These are phyloP conservation scores for Vanessa cardui DNA, from an alignment of 2,888 invertebrate species.

Conservation along the genomic window DNA sequence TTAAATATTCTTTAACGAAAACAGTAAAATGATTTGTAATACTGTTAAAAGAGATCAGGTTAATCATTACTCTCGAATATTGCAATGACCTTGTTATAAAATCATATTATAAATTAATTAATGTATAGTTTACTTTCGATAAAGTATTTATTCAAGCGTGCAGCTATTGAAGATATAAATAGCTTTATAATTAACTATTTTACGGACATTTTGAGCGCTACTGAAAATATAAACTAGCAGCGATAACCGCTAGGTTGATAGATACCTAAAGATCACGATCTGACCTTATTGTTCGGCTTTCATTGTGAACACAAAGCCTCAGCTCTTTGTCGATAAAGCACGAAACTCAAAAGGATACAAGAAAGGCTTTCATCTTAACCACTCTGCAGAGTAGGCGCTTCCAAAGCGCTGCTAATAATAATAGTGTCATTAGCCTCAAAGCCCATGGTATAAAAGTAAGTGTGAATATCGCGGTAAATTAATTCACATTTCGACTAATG, in stretches of 20 bases:
- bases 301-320: slow-evolving; percentile 47
- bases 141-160: too few species aligned
- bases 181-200: not conserved
- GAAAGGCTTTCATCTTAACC: slow-evolving; percentile 46
- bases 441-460: not conserved
- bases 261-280: slow-evolving; percentile 29
- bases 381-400: slow-evolving; percentile 32
- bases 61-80: too few species aligned
- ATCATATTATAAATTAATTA: not conserved
- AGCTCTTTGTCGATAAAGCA: slow-evolving; percentile 47
- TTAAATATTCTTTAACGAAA: too few species aligned
- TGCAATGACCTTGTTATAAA: too few species aligned
- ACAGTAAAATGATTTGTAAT: too few species aligned
- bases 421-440: slow-evolving; percentile 26
- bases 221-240: not conserved
- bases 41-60: too few species aligned
- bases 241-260: slow-evolving; percentile 13
- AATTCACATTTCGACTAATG: slow-evolving; percentile 27
- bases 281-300: slow-evolving; percentile 44
- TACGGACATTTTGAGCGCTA: not conserved
- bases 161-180: not conserved
- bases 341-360: slow-evolving; percentile 43
- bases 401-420: slow-evolving; percentile 25
- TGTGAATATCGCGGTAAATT: slow-evolving; percentile 9
- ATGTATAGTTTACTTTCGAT: not conserved